Evolutionary conservation across 2,113 vertebrate genomes (phyloP).

Genomic region (Hassar affinis): DNA sequence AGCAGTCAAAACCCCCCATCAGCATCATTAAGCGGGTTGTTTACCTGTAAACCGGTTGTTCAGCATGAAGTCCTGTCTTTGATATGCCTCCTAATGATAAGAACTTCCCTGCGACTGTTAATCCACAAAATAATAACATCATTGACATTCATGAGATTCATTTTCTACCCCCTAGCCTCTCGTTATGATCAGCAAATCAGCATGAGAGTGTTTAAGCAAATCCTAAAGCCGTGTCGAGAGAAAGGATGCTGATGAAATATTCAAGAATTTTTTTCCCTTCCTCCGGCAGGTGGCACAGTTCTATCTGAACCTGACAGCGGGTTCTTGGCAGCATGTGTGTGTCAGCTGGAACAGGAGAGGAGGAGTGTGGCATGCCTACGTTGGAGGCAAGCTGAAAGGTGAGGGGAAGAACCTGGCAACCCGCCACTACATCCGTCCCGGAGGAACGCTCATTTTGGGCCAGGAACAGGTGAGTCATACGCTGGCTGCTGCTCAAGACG

Average conservation of each 20-base stretch:
- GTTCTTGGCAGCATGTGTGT: constrained; percentile 90
- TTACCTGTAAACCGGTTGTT: neutral
- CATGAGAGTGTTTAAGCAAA: neutral
- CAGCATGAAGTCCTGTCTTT: neutral
- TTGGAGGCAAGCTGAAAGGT: constrained; percentile 83
- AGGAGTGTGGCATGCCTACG: constrained; percentile 83
- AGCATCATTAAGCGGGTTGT: neutral
- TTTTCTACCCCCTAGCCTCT: neutral
- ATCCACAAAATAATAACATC: constrained; percentile 11
- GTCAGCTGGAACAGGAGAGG: constrained; percentile 89
- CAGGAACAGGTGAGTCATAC: constrained; percentile 87
- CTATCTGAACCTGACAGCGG: constrained; percentile 83
- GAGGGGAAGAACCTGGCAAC: constrained; percentile 84
- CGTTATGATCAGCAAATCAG: constrained; percentile 14
- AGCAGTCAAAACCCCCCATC: neutral
- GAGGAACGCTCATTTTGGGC: constrained; percentile 87
- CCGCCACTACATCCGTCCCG: constrained; percentile 89
- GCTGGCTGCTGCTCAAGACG: neutral
- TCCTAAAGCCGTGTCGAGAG: neutral
- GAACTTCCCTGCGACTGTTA: neutral
- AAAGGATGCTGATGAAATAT: constrained; percentile 4
- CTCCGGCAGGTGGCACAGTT: constrained; percentile 83
- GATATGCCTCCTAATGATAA: neutral
- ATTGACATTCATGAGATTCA: constrained; percentile 6
- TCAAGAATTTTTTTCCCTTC: constrained; percentile 56